Conservation (phyloP, 2,797 vertebrate species). For the Eulemur coronatus region DNA sequence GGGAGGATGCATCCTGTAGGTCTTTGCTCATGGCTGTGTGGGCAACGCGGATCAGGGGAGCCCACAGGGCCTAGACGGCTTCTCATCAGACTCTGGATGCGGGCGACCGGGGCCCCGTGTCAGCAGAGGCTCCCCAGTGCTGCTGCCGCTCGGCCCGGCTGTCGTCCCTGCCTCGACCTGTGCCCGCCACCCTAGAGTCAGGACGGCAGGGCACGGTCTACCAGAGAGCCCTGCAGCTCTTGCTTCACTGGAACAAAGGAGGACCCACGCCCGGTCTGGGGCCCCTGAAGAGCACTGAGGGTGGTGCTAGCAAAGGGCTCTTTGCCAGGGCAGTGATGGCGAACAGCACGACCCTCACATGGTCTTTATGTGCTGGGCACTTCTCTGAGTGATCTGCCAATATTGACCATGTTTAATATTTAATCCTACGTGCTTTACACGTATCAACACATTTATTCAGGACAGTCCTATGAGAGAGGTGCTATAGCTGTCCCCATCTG, state of each 20-base stretch:
- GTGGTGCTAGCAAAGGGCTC: background rate
- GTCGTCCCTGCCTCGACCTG: background rate
- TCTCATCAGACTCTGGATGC: background rate
- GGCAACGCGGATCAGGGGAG: background rate
- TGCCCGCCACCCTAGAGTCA: background rate
- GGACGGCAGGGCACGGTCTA: background rate
- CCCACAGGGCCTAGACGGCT: background rate
- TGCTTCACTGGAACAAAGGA: background rate
- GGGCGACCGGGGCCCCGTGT: too few relatives aligned
- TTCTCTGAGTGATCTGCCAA: background rate
- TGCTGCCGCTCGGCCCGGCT: too few relatives aligned
- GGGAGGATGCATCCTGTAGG: background rate
- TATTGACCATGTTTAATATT: background rate
- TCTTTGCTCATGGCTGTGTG: accelerated
- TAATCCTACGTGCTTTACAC: background rate
- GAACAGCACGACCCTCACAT: background rate
- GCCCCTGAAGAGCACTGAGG: background rate
- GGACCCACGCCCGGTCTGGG: background rate
- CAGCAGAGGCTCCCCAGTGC: background rate
- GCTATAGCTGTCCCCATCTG: background rate
- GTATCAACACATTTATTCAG: background rate
- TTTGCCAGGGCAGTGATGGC: background rate
- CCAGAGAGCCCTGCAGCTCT: background rate
- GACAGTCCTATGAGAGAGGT: background rate
- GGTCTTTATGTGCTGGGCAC: background rate